Conservation (phyloP, 2,888 invertebrate species). For the Volucella zonaria region DNA sequence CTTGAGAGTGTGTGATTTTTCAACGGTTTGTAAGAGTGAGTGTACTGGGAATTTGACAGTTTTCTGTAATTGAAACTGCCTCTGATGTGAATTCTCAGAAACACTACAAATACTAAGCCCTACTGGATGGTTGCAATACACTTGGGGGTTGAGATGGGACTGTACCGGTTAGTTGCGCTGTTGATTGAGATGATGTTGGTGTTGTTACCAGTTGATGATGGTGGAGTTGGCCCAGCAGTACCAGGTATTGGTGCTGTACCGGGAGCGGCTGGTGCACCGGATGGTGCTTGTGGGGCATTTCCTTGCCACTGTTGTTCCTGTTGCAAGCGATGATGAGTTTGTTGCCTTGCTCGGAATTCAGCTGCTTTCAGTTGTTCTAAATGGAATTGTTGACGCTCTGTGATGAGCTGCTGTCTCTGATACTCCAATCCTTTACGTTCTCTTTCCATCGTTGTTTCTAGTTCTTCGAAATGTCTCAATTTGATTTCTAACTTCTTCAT, state of each 20-base stretch:
- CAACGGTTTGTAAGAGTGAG: too few relatives aligned
- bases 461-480: slow-evolving; percentile 98
- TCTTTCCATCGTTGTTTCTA: slow-evolving; percentile 98
- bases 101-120: slow-evolving; percentile 38
- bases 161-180: slow-evolving; percentile 56
- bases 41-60: too few relatives aligned
- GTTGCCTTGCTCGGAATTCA: slow-evolving; percentile 97
- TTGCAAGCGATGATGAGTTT: slow-evolving; percentile 93
- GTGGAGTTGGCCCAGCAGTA: slow-evolving; percentile 63
- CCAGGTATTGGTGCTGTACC: slow-evolving; percentile 58
- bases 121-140: slow-evolving; percentile 50
- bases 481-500: slow-evolving; percentile 99
- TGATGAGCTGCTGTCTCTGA: slow-evolving; percentile 98
- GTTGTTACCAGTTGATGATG: slow-evolving; percentile 70
- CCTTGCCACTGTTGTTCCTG: slow-evolving; percentile 85
- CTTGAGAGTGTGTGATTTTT: too few relatives aligned
- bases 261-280: slow-evolving; percentile 73
- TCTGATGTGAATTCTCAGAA: slow-evolving; percentile 25
- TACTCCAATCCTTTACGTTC: slow-evolving; percentile 96
- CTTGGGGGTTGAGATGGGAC: slow-evolving; percentile 48
- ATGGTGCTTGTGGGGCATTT: slow-evolving; percentile 69
- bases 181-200: slow-evolving; percentile 57
- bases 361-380: slow-evolving; percentile 98
- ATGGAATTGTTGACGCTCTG: slow-evolving; percentile 99
- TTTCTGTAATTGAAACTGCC: too few relatives aligned